Base-by-base conservation (phyloP, 2,797 vertebrate genomes). In the Rhinoraja longicauda region DNA sequence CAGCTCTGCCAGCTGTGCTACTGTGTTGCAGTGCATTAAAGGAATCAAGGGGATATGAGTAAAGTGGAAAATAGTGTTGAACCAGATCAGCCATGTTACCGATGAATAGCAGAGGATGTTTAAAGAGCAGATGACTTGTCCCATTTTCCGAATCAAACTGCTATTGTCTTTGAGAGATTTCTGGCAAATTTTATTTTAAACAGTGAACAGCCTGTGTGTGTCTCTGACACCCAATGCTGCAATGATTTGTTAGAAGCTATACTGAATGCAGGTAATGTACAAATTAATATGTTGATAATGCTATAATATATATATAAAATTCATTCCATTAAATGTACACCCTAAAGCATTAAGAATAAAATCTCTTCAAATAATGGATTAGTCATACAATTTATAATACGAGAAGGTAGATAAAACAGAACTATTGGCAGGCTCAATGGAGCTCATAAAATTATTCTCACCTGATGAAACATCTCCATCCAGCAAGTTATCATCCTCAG, bases 401-500 rank as follows among this genome's bases (percentile, higher is more conserved):
- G 81, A 91, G 32, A 45, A 36, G n/a, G 9, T 73, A 53, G 26
- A 73, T 76, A 32, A 90, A 82, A 7, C 78, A 76, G 19, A 64
- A 67, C 53, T 26, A 91, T 70, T 21, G 24, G 67, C 9, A 59
- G 17, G 10, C 29, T 1, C 59, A 64, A 32, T 91, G 90, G 21
- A 21, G 45, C 9, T 36, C n/a, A 93, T 5, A 93, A 93, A 17
- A 64, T 24, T 24, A 26, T 10, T 95, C 97, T 96, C 97, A 99
- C 99, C 98, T 96, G 97, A 96, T 36, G 97, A 98, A 94, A 98
- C 97, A 93, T 99, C 99, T 94, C 99, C 98, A 94, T 99, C 98
- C 94, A 99, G 96, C 94, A 99, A 98, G 96, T 98, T 99, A 97
- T 99, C 99, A 94, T 99, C 99, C 95, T 99, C 99, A 36, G 98